phyloP scores from a whole-genome alignment of 2,113 vertebrate species.

The Myotis yumanensis region DNA sequence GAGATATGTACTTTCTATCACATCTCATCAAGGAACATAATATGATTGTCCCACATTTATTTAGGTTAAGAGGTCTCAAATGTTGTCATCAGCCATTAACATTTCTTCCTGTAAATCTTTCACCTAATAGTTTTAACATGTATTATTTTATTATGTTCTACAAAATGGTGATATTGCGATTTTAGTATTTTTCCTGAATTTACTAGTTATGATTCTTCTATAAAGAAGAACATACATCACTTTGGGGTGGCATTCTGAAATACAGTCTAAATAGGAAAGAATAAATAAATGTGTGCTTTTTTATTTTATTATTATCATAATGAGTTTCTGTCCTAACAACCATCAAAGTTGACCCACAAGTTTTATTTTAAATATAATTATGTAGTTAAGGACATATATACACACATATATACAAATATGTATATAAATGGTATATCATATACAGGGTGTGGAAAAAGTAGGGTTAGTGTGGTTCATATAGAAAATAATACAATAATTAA shows the following conservation, averaged over 20 bases:
- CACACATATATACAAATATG: too few species aligned
- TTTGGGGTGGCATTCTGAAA: neutral
- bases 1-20: neutral
- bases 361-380: conserved; percentile 22
- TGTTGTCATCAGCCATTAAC: neutral
- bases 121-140: neutral
- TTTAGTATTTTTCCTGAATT: conserved; percentile 1
- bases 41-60: neutral
- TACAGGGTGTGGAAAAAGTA: neutral
- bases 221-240: neutral
- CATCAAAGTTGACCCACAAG: neutral
- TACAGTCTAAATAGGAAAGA: neutral
- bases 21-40: neutral
- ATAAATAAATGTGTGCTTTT: neutral
- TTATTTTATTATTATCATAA: neutral
- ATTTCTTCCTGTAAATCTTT: neutral
- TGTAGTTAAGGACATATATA: neutral
- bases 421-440: too few species aligned
- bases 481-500: neutral
- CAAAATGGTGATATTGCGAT: neutral
- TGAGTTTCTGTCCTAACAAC: neutral
- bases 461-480: neutral
- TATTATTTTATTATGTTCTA: neutral
- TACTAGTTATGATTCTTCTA: neutral
- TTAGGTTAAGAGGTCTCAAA: neutral